These are phyloP conservation scores for Poecile montanus DNA, from an alignment of 2,797 vertebrate genomes.

Conservation along the genomic window DNA sequence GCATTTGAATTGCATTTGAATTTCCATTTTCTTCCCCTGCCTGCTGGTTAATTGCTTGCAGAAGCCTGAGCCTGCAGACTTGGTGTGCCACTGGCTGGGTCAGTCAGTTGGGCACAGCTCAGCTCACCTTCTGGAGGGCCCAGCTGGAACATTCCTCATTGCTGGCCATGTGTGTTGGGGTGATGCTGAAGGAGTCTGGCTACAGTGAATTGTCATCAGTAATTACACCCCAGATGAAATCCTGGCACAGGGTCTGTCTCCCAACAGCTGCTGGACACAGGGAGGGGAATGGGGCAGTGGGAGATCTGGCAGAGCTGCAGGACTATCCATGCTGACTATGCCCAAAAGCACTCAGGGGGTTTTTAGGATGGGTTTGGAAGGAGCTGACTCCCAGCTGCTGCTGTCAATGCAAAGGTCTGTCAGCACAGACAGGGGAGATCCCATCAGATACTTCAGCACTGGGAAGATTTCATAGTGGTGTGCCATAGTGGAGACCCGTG, in stretches of 20 bases:
- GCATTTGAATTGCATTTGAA: conserved; percentile 35
- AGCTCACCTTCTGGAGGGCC: neutral
- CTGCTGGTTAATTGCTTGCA: conserved; percentile 16
- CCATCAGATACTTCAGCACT: fast-evolving
- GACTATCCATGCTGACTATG: neutral
- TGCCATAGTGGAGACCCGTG: neutral
- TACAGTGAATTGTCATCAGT: neutral
- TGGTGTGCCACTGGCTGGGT: neutral
- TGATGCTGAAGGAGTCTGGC: neutral
- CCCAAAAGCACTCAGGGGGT: neutral
- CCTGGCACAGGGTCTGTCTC: neutral
- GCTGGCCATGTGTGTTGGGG: neutral
- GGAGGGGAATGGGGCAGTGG: neutral
- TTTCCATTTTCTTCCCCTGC: conserved; percentile 24
- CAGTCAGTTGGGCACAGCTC: neutral
- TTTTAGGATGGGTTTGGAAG: neutral
- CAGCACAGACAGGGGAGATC: neutral
- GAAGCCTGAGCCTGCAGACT: neutral
- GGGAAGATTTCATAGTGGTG: neutral
- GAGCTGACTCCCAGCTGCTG: neutral
- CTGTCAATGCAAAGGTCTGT: neutral
- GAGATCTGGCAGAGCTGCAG: neutral
- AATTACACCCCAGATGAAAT: neutral
- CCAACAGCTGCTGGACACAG: neutral
- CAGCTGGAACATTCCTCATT: neutral